Conservation (phyloP, 1,140 invertebrate species). For the Amyelois transitella region DNA sequence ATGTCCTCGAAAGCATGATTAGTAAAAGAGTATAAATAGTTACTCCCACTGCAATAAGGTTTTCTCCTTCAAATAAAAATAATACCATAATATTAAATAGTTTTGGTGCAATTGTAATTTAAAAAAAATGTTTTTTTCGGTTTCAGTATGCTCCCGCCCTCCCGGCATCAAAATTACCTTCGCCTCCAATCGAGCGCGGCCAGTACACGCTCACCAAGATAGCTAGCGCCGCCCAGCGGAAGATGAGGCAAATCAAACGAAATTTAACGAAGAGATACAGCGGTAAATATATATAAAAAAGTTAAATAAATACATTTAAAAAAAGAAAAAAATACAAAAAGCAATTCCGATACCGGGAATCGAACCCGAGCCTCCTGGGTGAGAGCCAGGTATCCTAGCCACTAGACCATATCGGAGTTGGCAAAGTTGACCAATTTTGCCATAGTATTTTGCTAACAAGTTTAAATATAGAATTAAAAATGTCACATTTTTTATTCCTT, state of each 20-base stretch:
- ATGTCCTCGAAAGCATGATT: no score
- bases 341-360: slow-evolving; percentile 14
- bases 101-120: no score
- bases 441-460: background rate
- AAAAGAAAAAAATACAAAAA: slow-evolving; percentile 5
- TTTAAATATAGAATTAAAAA: no score
- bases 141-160: slow-evolving; percentile 51
- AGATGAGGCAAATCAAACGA: slow-evolving; percentile 66
- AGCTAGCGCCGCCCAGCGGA: slow-evolving; percentile 74
- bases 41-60: no score
- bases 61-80: no score
- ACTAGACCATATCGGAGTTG: slow-evolving; percentile 14
- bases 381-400: slow-evolving; percentile 18
- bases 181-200: slow-evolving; percentile 72
- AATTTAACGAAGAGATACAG: slow-evolving; percentile 72
- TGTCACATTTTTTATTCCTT: no score
- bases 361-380: slow-evolving; percentile 17
- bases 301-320: slow-evolving; percentile 8
- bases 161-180: slow-evolving; percentile 74
- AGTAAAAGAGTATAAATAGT: no score
- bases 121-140: slow-evolving; percentile 1
- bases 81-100: no score
- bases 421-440: background rate
- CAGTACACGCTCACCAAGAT: slow-evolving; percentile 77
- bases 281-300: slow-evolving; percentile 27